A percentile compares a stretch with the other conserved stretches of the same genome.
Evolutionary conservation across 1,140 invertebrate species (phyloP).

Genomic region (Magallana gigas): DNA sequence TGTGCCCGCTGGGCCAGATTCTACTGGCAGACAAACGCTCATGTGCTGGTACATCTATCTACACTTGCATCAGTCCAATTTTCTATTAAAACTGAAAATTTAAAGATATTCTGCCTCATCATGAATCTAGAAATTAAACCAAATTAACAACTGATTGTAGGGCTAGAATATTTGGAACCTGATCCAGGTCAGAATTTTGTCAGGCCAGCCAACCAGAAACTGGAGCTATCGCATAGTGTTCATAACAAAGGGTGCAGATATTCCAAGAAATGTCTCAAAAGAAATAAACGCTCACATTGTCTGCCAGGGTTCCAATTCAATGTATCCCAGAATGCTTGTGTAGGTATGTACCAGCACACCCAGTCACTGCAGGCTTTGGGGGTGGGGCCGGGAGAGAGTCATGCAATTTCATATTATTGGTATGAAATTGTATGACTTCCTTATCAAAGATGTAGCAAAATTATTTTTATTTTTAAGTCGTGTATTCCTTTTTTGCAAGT

Average conservation of each 20-base stretch:
- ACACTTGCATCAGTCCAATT: not conserved
- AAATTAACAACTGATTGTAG: not conserved
- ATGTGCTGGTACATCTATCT: constrained; percentile 76
- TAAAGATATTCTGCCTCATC: not conserved
- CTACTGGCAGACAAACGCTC: constrained; percentile 78
- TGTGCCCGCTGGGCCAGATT: constrained; percentile 84
- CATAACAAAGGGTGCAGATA: not conserved
- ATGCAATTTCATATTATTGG: too few species aligned
- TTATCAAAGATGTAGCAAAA: too few species aligned
- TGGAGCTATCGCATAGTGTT: not conserved
- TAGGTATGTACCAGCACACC: constrained; percentile 20
- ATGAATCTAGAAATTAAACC: not conserved
- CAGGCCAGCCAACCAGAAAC: not conserved
- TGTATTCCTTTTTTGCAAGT: too few species aligned
- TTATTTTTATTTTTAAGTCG: too few species aligned
- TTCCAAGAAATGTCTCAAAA: not conserved
- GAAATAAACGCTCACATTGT: not conserved
- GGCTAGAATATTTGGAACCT: constrained; percentile 21
- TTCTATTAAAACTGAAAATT: not conserved
- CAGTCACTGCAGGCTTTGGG: not conserved
- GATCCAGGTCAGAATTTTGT: not conserved
- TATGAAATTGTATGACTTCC: too few species aligned
- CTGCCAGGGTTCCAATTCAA: not conserved
- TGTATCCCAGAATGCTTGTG: not conserved
- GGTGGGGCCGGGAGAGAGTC: not conserved